These are phyloP conservation scores for Eucera pruinosa DNA, from an alignment of 2,888 invertebrate species.

Conservation along the genomic window DNA sequence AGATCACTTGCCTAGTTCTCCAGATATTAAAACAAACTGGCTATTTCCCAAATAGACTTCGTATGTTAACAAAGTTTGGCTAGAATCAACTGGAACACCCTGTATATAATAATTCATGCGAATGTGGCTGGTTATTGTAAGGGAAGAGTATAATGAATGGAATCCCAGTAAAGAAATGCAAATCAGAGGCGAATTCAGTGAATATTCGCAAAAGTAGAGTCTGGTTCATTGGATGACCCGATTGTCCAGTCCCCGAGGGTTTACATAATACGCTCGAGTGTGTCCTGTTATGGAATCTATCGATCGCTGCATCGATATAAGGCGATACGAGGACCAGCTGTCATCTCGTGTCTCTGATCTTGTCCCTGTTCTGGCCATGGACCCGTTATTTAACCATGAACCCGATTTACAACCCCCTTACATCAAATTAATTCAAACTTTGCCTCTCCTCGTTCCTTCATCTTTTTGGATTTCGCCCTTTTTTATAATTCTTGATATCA, in stretches of 20 bases:
- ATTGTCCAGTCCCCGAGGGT: constrained; percentile 72
- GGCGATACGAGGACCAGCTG: constrained; percentile 74
- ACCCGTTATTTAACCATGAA: constrained; percentile 79
- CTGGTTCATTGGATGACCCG: constrained; percentile 59
- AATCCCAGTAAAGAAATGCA: too few species aligned
- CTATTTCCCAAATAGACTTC: too few species aligned
- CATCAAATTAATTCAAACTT: constrained; percentile 59
- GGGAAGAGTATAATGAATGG: too few species aligned
- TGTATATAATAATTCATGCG: too few species aligned
- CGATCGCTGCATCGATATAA: constrained; percentile 78
- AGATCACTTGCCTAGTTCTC: too few species aligned
- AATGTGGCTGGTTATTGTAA: too few species aligned
- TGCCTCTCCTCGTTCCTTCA: neutral
- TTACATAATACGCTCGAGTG: constrained; percentile 74
- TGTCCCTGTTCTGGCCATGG: constrained; percentile 71
- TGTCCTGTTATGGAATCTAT: constrained; percentile 79
- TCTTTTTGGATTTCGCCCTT: neutral
- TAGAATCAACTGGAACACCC: too few species aligned
- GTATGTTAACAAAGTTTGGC: too few species aligned
- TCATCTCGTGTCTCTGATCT: constrained; percentile 67
- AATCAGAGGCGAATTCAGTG: constrained; percentile 26
- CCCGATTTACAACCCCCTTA: constrained; percentile 75
- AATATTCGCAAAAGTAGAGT: constrained; percentile 57
- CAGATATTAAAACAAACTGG: too few species aligned
- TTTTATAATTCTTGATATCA: too few species aligned